Conservation (phyloP, 2,113 vertebrate genomes). For the Nerophis lumbriciformis region DNA sequence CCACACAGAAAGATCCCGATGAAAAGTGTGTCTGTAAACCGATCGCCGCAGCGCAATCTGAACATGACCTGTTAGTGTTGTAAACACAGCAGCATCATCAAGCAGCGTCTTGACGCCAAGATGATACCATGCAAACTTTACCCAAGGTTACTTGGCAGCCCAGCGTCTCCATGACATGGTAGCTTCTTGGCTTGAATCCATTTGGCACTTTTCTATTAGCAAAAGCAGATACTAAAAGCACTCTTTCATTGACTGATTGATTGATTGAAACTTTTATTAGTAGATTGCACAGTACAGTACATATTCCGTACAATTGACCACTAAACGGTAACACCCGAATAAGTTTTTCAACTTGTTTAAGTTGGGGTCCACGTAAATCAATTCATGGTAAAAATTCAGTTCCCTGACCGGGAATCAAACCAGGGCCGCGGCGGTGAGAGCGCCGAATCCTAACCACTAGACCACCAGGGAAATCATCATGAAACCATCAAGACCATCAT, state of each 20-base stretch:
- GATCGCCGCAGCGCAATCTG: slow-evolving; percentile 3
- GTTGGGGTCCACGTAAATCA: too few species aligned
- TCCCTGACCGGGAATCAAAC: slow-evolving; percentile 63
- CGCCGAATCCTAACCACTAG: slow-evolving; percentile 67
- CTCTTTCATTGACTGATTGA: not conserved
- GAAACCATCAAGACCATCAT: too few species aligned
- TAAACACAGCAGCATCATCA: slow-evolving; percentile 12
- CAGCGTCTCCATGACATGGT: too few species aligned
- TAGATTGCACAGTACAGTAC: too few species aligned
- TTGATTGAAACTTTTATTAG: too few species aligned
- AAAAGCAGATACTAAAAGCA: not conserved
- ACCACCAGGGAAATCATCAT: slow-evolving; percentile 70
- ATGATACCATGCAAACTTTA: slow-evolving; percentile 35
- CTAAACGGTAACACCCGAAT: too few species aligned
- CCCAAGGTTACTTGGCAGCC: not conserved
- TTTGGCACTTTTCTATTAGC: not conserved
- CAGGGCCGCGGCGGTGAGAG: slow-evolving; percentile 55
- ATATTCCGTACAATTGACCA: too few species aligned
- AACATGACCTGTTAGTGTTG: not conserved
- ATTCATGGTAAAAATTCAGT: not conserved
- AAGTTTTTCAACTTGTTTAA: too few species aligned
- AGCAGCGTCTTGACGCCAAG: slow-evolving; percentile 24
- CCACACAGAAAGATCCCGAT: too few species aligned
- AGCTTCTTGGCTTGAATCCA: not conserved
- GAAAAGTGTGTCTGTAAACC: not conserved